phyloP scores from a whole-genome alignment of 2,888 invertebrate genomes.

The Torymus aiolomorphi region DNA sequence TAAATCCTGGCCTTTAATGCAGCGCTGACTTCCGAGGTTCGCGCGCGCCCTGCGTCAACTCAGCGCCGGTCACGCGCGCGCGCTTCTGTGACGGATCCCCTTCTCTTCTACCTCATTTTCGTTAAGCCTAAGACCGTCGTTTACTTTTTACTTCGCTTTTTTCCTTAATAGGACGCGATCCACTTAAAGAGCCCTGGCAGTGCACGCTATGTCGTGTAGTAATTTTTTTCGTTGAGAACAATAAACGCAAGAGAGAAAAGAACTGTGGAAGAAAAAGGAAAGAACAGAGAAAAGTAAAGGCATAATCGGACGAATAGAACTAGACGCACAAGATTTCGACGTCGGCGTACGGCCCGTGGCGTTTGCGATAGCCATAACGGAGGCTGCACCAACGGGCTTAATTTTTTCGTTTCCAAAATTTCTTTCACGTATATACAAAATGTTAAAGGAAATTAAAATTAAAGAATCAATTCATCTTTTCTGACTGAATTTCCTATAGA shows the following conservation, averaged over 20 bases:
- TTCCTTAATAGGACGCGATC: conserved; percentile 47
- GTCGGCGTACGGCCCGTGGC: background rate
- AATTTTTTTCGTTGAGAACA: conserved; percentile 42
- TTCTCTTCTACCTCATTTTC: background rate
- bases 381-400: background rate
- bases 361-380: conserved; percentile 13
- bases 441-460: background rate
- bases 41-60: conserved; percentile 3
- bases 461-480: conserved; percentile 30
- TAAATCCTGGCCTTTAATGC: conserved; percentile 39
- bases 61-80: background rate
- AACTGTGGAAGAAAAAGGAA: conserved; percentile 6
- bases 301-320: conserved; percentile 22
- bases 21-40: conserved; percentile 15
- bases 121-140: conserved; percentile 36
- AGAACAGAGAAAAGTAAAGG: conserved; percentile 21
- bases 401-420: conserved; percentile 19
- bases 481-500: conserved; percentile 13
- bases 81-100: conserved; percentile 24
- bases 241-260: conserved; percentile 28
- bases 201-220: conserved; percentile 64
- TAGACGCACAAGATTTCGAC: background rate
- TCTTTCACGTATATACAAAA: conserved; percentile 29
- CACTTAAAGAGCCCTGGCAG: conserved; percentile 68
- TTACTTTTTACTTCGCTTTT: conserved; percentile 11